A percentile compares a stretch with the other conserved stretches of the same genome.
These are phyloP conservation scores for Chironomus riparius DNA, from an alignment of 2,888 invertebrate genomes.

Conservation along the genomic window DNA sequence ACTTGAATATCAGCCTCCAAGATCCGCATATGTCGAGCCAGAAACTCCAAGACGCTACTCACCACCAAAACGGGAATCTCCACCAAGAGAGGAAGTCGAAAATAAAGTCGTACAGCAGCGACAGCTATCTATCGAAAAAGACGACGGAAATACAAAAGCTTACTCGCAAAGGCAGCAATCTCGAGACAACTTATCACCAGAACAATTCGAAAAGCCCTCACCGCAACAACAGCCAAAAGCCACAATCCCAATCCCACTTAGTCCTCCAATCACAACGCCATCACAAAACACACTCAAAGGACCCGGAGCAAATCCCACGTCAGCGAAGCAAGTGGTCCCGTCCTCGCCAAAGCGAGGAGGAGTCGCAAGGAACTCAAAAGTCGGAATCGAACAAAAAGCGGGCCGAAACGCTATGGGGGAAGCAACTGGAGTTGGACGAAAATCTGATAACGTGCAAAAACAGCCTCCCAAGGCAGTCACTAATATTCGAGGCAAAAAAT, in stretches of 20 bases:
- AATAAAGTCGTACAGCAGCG: conserved; percentile 18
- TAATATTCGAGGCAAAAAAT: conserved; percentile 32
- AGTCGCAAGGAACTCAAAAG: conserved; percentile 6
- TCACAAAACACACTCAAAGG: conserved; percentile 26
- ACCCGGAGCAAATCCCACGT: conserved; percentile 19
- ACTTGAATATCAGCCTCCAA: conserved; percentile 5
- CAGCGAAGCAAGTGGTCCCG: conserved; percentile 29
- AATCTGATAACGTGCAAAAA: conserved; percentile 36
- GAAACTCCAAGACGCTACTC: conserved; percentile 5
- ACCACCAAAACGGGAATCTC: conserved; percentile 19
- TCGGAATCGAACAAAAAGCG: conserved; percentile 12
- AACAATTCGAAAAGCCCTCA: not conserved
- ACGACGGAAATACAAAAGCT: not conserved
- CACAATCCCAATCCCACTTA: conserved; percentile 20
- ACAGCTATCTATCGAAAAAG: conserved; percentile 24
- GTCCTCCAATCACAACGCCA: conserved; percentile 15
- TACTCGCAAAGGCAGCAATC: not conserved
- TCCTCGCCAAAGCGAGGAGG: conserved; percentile 29
- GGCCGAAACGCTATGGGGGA: conserved; percentile 26
- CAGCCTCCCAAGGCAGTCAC: conserved; percentile 41
- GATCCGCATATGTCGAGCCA: not conserved
- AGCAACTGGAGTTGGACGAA: conserved; percentile 23
- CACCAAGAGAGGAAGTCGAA: conserved; percentile 2
- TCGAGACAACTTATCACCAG: not conserved
- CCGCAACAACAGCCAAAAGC: conserved; percentile 28